These are phyloP conservation scores for Synergus gifuensis DNA, from an alignment of 2,888 invertebrate species.

Conservation along the genomic window DNA sequence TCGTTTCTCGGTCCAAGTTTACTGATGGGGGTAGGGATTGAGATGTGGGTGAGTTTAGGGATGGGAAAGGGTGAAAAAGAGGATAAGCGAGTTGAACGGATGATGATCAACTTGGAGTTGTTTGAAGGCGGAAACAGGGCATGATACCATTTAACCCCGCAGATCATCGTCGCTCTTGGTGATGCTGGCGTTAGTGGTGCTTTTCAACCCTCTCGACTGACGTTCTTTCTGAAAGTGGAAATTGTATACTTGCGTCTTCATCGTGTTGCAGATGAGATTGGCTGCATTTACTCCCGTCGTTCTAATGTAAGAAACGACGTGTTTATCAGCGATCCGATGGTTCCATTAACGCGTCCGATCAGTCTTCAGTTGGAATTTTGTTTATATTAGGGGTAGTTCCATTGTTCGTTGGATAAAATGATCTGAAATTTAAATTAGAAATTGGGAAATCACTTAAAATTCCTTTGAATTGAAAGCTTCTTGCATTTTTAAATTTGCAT, in stretches of 20 bases:
- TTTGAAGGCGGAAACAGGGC: constrained; percentile 67
- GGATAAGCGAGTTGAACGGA: constrained; percentile 51
- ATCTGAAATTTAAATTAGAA: neutral
- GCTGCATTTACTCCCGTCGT: constrained; percentile 52
- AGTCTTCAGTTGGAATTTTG: constrained; percentile 35
- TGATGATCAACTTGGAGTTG: constrained; percentile 57
- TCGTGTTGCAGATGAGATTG: constrained; percentile 54
- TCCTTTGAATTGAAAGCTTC: no score
- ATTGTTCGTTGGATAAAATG: neutral
- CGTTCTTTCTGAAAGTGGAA: constrained; percentile 31
- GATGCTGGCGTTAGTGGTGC: constrained; percentile 24
- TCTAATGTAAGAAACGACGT: constrained; percentile 57
- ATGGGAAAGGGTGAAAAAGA: constrained; percentile 47
- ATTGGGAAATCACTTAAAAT: no score
- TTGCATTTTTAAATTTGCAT: neutral
- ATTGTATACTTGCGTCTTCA: constrained; percentile 31
- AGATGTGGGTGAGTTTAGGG: neutral
- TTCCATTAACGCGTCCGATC: constrained; percentile 59
- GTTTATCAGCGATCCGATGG: constrained; percentile 59
- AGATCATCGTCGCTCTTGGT: constrained; percentile 8
- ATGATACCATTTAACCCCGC: constrained; percentile 65
- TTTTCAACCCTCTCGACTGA: constrained; percentile 32
- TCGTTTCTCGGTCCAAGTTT: constrained; percentile 54
- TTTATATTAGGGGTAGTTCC: neutral
- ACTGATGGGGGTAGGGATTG: neutral